These are phyloP conservation scores for Ginglymostoma cirratum DNA, from an alignment of 2,113 vertebrate genomes.

Conservation along the genomic window DNA sequence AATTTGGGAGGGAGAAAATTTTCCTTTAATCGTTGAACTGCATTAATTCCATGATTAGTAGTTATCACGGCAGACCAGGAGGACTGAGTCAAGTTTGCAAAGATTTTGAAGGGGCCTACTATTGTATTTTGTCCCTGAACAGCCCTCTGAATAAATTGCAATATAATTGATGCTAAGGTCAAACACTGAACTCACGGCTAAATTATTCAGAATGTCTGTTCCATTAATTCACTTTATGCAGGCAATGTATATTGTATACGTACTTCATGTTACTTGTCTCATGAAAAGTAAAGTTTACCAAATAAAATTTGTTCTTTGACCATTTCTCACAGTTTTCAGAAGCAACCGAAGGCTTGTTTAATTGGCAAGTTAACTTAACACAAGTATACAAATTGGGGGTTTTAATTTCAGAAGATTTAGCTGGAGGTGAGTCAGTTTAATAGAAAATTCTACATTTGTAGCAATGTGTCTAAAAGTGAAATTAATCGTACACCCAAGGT, in stretches of 20 bases:
- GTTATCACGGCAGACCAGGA: neutral
- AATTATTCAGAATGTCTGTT: neutral
- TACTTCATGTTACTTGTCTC: neutral
- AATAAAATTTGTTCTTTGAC: neutral
- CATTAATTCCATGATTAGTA: neutral
- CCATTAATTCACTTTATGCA: neutral
- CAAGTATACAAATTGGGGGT: neutral
- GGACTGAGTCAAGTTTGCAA: neutral
- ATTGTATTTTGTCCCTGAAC: neutral
- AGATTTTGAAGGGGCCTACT: neutral
- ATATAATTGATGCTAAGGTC: neutral
- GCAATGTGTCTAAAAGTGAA: neutral
- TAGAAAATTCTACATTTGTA: neutral
- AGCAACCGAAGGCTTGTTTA: neutral
- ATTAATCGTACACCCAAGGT: neutral
- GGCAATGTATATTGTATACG: neutral
- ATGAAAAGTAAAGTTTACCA: neutral
- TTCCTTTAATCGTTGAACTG: neutral
- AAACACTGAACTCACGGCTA: neutral
- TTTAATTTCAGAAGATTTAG: neutral
- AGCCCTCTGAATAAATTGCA: neutral
- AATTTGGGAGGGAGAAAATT: neutral
- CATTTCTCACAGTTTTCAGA: neutral
- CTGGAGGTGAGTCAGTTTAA: neutral
- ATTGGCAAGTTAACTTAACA: neutral